Evolutionary conservation across 2,888 invertebrate species (phyloP).

Genomic region (Tipula confusa): DNA sequence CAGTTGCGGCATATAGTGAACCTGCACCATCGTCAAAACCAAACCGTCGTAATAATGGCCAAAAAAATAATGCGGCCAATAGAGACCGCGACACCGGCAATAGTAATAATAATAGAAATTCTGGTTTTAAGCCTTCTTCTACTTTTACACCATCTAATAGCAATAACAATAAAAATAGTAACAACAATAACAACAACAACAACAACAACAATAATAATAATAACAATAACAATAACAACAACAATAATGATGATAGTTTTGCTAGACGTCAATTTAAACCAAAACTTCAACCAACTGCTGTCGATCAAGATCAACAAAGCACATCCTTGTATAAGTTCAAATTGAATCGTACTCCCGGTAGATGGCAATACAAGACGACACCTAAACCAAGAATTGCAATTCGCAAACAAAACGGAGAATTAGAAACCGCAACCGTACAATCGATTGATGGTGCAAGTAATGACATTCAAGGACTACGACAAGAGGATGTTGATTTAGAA

Average conservation of each 20-base stretch:
- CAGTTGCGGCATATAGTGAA: constrained; percentile 65
- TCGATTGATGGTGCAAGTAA: constrained; percentile 34
- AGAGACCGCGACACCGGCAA: constrained; percentile 34
- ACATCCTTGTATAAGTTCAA: constrained; percentile 75
- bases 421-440: constrained; percentile 44
- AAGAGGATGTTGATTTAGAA: constrained; percentile 63
- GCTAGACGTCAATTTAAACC: constrained; percentile 66
- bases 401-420: constrained; percentile 61
- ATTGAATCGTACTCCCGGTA: constrained; percentile 73
- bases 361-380: constrained; percentile 89
- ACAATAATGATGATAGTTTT: constrained; percentile 40
- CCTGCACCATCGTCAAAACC: constrained; percentile 45
- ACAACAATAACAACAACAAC: constrained; percentile 37
- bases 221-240: constrained; percentile 39
- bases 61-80: constrained; percentile 36
- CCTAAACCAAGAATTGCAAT: constrained; percentile 81
- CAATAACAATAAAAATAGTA: constrained; percentile 39
- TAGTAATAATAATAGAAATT: background rate
- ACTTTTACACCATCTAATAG: constrained; percentile 45
- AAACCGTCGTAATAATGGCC: constrained; percentile 53
- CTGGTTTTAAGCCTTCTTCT: constrained; percentile 41
- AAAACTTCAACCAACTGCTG: constrained; percentile 56
- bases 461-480: constrained; percentile 52
- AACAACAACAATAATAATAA: constrained; percentile 39
- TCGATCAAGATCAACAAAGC: constrained; percentile 55